phyloP scores from a whole-genome alignment of 2,888 invertebrate species.

The Pantelozetes paolii region DNA sequence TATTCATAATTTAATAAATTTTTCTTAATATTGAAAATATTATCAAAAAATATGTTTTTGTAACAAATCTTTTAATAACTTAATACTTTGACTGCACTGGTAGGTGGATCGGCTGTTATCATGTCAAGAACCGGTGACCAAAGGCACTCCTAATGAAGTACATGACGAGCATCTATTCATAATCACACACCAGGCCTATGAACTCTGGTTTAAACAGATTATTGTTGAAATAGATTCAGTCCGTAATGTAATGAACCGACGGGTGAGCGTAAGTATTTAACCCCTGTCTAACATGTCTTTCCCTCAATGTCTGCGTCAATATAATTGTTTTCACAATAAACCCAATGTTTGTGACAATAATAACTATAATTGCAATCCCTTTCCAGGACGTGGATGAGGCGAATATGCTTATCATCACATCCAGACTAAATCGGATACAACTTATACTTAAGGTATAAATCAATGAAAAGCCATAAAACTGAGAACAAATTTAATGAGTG shows the following conservation, averaged over 20 bases:
- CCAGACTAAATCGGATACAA: constrained; percentile 82
- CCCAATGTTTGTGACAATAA: neutral
- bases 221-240: constrained; percentile 94
- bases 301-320: neutral
- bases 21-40: too few relatives aligned
- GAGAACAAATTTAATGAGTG: neutral
- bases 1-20: too few relatives aligned
- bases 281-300: neutral
- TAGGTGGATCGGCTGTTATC: constrained; percentile 76
- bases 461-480: neutral
- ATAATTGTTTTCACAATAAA: neutral
- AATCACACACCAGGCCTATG: constrained; percentile 96
- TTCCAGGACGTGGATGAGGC: constrained; percentile 62
- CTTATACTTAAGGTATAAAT: constrained; percentile 76
- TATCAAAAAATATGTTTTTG: too few relatives aligned
- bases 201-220: constrained; percentile 99
- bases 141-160: constrained; percentile 59
- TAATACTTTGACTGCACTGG: constrained; percentile 40
- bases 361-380: neutral
- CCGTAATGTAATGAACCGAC: constrained; percentile 67
- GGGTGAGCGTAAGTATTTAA: constrained; percentile 50
- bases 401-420: constrained; percentile 85
- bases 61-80: too few relatives aligned
- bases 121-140: constrained; percentile 47
- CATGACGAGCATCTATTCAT: constrained; percentile 98